Conservation (phyloP, 2,113 vertebrate genomes). For the Zingel zingel region DNA sequence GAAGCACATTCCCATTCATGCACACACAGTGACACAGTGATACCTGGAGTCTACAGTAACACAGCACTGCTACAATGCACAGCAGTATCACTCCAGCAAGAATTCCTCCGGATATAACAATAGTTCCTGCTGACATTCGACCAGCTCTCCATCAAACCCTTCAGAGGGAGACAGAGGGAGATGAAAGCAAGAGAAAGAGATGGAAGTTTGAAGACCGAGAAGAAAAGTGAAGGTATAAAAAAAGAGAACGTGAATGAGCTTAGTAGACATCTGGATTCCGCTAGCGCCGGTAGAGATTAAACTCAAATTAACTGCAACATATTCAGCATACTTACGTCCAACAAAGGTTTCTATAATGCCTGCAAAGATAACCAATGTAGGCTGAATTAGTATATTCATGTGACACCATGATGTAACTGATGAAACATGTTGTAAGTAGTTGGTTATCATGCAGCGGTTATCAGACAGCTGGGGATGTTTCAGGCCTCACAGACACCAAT, state of each 20-base stretch:
- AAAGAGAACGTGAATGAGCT: not conserved
- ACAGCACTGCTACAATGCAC: slow-evolving; percentile 96
- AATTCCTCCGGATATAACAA: slow-evolving; percentile 98
- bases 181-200: not conserved
- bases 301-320: not conserved
- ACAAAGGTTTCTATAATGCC: slow-evolving; percentile 61
- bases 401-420: slow-evolving; percentile 51
- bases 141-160: slow-evolving; percentile 97
- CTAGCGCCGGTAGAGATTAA: not conserved
- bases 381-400: slow-evolving; percentile 46
- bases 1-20: not conserved
- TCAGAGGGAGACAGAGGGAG: slow-evolving; percentile 5
- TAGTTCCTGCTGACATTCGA: slow-evolving; percentile 99
- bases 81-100: slow-evolving; percentile 96
- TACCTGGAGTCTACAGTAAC: slow-evolving; percentile 98
- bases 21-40: slow-evolving; percentile 12
- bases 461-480: not conserved
- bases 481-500: slow-evolving; percentile 8
- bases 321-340: slow-evolving; percentile 45
- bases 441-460: slow-evolving; percentile 15
- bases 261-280: not conserved
- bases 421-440: slow-evolving; percentile 46
- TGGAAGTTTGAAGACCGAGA: not conserved
- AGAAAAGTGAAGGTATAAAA: not conserved
- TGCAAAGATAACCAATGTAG: slow-evolving; percentile 41